Base-by-base conservation (phyloP, 2,797 vertebrate genomes). In the Oophaga sylvatica region DNA sequence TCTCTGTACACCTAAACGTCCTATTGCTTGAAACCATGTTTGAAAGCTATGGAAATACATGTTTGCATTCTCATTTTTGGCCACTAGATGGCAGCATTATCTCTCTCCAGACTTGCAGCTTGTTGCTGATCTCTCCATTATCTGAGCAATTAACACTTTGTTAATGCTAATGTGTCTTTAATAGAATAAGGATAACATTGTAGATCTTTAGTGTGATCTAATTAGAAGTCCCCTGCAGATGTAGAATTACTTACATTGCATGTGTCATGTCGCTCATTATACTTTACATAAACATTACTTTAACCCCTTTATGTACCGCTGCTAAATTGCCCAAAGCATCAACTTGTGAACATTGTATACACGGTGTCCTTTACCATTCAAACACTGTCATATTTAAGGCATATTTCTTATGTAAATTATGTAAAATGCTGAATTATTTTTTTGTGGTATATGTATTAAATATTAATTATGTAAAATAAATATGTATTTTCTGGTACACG, bases 21-120 rank as follows among this genome's bases (percentile, higher is more conserved):
- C 8, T 53, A 53, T 53, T 53, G 48, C 11, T 48, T 1, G 11
- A 53, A 53, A 53, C 48, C 48, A 53, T 9, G 9, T 41, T 41
- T 41, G 5, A 41, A 41, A 5, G 35, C 35, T 57, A 57, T 59
- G 12, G 2, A 22, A 26, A 15, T 48, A 16, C 19, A 2, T 22
- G 19, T n/a, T 17, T 56, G 48, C 29, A 57, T 83, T 48, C 56
- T 35, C 2, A 8, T 35, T 57, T 19, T 1, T 29, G 9, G 35
- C 13, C 86, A 63, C 16, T 82, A 82, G 86, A 45, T 87, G 86
- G 80, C 68, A 82, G 80, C 71, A 75, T 82, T 67, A 8, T 56
- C 56, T 41, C 59, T 81, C 1, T 20, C 19, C 48, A 19, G 8
- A 62, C 17, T 13, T 11, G n/a, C 19, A 11, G 5, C 11, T 81